These are phyloP conservation scores for Semibalanus balanoides DNA, from an alignment of 1,140 invertebrate species.

Conservation along the genomic window DNA sequence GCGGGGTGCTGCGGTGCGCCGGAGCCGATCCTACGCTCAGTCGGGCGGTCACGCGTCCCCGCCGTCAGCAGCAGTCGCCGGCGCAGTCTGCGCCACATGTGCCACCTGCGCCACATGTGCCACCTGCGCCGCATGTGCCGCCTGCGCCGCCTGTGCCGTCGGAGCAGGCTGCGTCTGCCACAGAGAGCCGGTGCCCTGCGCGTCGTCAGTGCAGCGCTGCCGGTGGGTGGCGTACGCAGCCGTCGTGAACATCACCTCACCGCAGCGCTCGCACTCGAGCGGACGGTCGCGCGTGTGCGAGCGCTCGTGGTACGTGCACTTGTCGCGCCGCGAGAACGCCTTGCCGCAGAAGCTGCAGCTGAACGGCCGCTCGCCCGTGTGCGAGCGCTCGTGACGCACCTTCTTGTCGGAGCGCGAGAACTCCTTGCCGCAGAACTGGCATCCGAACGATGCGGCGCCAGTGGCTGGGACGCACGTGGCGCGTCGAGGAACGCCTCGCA, in stretches of 20 bases:
- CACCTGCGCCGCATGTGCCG: no score
- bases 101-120: no score
- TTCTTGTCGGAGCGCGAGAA: slow-evolving; percentile 1
- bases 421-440: background rate
- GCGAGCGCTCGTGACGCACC: slow-evolving; percentile 26
- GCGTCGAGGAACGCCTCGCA: slow-evolving; percentile 5
- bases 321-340: slow-evolving; percentile 4
- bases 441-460: background rate
- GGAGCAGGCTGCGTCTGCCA: background rate
- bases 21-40: no score
- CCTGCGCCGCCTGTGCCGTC: no score
- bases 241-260: background rate
- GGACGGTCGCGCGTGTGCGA: background rate
- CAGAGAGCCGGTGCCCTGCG: background rate
- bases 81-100: no score
- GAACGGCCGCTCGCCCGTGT: slow-evolving; percentile 35
- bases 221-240: background rate
- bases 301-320: background rate
- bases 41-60: no score
- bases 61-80: no score
- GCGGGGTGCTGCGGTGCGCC: no score
- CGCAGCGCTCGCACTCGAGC: background rate
- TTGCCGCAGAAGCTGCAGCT: slow-evolving; percentile 31
- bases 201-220: background rate
- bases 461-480: background rate